Percentiles rank a stretch among this genome's conserved stretches.
Evolutionary conservation across 2,113 vertebrate species (phyloP).

Genomic region (Naja naja): DNA sequence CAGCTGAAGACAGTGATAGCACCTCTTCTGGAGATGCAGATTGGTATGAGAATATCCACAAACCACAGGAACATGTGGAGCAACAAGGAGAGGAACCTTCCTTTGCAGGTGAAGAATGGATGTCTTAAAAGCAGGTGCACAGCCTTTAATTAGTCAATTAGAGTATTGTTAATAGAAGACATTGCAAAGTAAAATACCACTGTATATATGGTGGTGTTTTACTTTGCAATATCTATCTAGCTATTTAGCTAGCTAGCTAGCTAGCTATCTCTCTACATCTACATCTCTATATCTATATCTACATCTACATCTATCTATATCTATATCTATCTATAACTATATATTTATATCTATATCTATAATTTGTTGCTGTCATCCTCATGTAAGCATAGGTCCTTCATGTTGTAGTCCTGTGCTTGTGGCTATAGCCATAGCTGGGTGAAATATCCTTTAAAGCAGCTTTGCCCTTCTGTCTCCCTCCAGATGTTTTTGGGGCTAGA

Average conservation of each 20-base stretch:
- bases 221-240: no score
- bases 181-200: not conserved
- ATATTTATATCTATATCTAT: no score
- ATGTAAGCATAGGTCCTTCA: not conserved
- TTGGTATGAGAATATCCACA: constrained; percentile 68
- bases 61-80: fast-evolving
- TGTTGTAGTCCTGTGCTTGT: not conserved
- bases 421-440: not conserved
- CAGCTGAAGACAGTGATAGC: constrained; percentile 55
- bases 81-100: not conserved
- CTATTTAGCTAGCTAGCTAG: no score
- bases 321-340: no score
- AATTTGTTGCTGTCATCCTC: not conserved
- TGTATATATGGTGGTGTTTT: no score
- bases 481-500: not conserved
- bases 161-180: not conserved
- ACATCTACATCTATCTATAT: no score
- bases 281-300: no score
- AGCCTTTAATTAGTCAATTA: not conserved
- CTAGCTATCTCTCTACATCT: no score
- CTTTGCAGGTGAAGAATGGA: constrained; percentile 8
- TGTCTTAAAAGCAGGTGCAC: not conserved
- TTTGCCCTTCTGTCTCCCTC: not conserved
- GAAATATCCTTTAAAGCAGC: not conserved
- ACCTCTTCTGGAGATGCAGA: constrained; percentile 70